Base-by-base conservation (phyloP, 92 coral and sea anemone genomes). In the Epizoanthus rinbou region DNA sequence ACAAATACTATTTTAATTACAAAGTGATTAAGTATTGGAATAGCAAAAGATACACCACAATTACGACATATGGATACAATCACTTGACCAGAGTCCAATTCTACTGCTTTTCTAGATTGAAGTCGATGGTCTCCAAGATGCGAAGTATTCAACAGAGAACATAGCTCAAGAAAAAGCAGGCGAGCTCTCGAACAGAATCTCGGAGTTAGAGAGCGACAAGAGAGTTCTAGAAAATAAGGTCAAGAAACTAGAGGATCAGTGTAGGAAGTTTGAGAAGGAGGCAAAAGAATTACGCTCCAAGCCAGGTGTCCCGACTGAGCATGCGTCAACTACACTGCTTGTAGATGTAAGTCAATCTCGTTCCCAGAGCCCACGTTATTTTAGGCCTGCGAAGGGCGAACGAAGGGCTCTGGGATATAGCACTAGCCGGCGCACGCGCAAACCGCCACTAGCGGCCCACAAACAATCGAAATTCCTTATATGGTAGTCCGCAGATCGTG, bases 261-360 rank as follows among this genome's bases (percentile, higher is more conserved):
- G 85, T 69, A 87, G 60, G 64, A 91, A 89, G 65, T 86, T 87
- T 52, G 94, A 91, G 56, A 82, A 50, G 41, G 93, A 93, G 57
- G 67, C 82, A 17, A 92, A 91, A 64, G 63, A 88, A 28, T 87
- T 93, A 57, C 91, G 98, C 23, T 41, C 82, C 73, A 90, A 83
- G 86, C 92, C 66, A 64, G 70, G 24, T 72, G 87, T 57, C 60
- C 89, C 78, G 13, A 92, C 91, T 75, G 91, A 88, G 15, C 94
- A 93, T 66, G 94, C 98, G n/a, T 91, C 98, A 15, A 91, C 98
- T 10, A 93, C 98, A 16, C 80, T 93, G n/a, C 84, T 89, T 41
- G 68, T 93, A 57, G 95, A 91, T 45, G 92, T 89, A 78, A 60
- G 82, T 78, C 6, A 28, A 28, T 28, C 31, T 28, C 31, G 31